These are phyloP conservation scores for Periophthalmus magnuspinnatus DNA, from an alignment of 2,797 vertebrate genomes.

Conservation along the genomic window DNA sequence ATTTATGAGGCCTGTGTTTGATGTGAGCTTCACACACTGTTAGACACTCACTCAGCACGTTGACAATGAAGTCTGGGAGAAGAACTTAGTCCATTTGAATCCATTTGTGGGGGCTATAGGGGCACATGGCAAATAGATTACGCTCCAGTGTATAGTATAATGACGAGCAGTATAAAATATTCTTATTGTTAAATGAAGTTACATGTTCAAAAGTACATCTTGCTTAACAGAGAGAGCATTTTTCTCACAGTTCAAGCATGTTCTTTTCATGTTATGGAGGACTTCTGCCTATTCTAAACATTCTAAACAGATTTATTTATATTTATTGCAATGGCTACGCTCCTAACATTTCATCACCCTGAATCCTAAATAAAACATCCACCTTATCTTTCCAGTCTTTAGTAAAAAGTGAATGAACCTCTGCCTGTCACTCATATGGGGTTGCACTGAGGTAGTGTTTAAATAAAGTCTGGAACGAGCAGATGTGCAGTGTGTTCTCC, in stretches of 20 bases:
- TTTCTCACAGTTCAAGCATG: background rate
- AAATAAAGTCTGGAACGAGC: constrained; percentile 39
- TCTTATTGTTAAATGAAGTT: background rate
- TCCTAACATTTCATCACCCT: background rate
- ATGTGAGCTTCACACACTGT: constrained; percentile 68
- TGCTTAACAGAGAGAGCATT: background rate
- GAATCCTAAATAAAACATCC: too few relatives aligned
- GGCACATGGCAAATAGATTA: constrained; percentile 29
- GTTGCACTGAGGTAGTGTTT: constrained; percentile 30
- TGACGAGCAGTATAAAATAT: background rate
- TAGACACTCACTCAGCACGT: constrained; percentile 63
- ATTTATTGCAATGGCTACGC: background rate
- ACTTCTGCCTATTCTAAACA: background rate
- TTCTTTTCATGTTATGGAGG: too few relatives aligned
- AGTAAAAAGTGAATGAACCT: background rate
- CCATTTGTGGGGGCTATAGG: constrained; percentile 27
- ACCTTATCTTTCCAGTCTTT: background rate
- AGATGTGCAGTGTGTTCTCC: constrained; percentile 32
- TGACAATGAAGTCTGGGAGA: constrained; percentile 56
- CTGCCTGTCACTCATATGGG: constrained; percentile 2
- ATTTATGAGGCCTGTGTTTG: constrained; percentile 55
- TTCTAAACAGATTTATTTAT: background rate
- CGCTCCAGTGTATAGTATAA: background rate
- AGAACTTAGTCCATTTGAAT: constrained; percentile 47
- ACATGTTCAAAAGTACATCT: background rate